Evolutionary conservation across 2,888 invertebrate genomes (phyloP), one percentile per base, ranked within the genome.

Genomic region (Drosophila putrida): DNA sequence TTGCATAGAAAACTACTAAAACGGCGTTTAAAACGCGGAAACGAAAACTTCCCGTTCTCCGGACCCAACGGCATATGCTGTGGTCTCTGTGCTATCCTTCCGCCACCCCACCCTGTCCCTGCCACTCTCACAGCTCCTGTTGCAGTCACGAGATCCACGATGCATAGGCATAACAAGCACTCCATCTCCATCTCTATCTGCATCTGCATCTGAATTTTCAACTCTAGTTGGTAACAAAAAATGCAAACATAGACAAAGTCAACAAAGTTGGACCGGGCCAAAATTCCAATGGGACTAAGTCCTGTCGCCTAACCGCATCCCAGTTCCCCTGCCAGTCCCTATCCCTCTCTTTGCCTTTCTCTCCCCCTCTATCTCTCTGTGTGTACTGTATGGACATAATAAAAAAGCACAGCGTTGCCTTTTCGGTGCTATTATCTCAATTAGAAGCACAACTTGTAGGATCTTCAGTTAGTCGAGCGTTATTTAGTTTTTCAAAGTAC

Each of bases 231-330:
- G 46, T 43, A 62, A 50, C 53, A 60, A 68, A 68, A 70, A 82
- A 67, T 69, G 68, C 69, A 75, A 88, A 73, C 88, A 88, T 75
- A 76, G 86, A 82, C 88, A 86, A 69, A 86, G 80, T 88, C 82
- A 83, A 86, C 87, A 83, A 74, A 83, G 74, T 82, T 70, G 71
- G 55, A 44, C 25, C 55, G 49, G 47, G 35, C 41, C 62, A 46
- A 20, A 20, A 31, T 31, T 4, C 10, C 15, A 35, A 36, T 10
- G 31, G 20, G 38, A 9, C 15, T 28, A 9, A 2, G 31, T 8
- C 2, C 31, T 31, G 31, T 8, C 31, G 35, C 11, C 57, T 11
- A 15, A 20, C 8, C 47, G 4, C 9, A 13, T n/a, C 0, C 9
- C 35, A 10, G 15, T 15, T 9, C 35, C 33, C 10, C 39, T 10